phyloP scores from a whole-genome alignment of 2,888 invertebrate species.

The Amphipoea lucens region DNA sequence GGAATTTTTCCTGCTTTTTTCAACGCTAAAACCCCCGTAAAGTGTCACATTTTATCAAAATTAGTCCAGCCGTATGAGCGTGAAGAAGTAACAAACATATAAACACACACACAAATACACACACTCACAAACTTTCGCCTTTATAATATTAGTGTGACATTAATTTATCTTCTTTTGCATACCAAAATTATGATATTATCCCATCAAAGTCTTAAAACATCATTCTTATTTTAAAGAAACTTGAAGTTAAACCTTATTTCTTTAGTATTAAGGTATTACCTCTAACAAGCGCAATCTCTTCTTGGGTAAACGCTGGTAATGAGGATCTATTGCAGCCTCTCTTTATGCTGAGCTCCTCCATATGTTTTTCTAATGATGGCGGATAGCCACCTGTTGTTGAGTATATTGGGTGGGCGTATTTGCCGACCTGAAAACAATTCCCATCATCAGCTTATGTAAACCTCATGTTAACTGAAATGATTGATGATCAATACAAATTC shows the following conservation, averaged over 20 bases:
- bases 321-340: slow-evolving; percentile 82
- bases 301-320: slow-evolving; percentile 84
- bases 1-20: too few relatives aligned
- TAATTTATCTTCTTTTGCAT: too few relatives aligned
- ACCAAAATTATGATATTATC: too few relatives aligned
- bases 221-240: not conserved
- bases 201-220: too few relatives aligned
- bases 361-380: slow-evolving; percentile 77
- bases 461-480: not conserved
- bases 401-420: slow-evolving; percentile 84
- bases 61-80: too few relatives aligned
- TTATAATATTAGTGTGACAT: too few relatives aligned
- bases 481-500: too few relatives aligned
- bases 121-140: too few relatives aligned
- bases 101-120: too few relatives aligned
- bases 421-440: slow-evolving; percentile 40
- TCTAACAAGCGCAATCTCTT: slow-evolving; percentile 81
- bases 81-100: too few relatives aligned
- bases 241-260: not conserved
- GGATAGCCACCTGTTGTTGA: slow-evolving; percentile 88
- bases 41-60: too few relatives aligned
- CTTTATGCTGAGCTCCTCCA: slow-evolving; percentile 79
- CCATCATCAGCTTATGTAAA: not conserved
- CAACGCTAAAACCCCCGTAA: too few relatives aligned
- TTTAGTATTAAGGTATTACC: slow-evolving; percentile 49